Conservation (phyloP, 2,888 invertebrate species). For the Megastigmus dorsalis region DNA sequence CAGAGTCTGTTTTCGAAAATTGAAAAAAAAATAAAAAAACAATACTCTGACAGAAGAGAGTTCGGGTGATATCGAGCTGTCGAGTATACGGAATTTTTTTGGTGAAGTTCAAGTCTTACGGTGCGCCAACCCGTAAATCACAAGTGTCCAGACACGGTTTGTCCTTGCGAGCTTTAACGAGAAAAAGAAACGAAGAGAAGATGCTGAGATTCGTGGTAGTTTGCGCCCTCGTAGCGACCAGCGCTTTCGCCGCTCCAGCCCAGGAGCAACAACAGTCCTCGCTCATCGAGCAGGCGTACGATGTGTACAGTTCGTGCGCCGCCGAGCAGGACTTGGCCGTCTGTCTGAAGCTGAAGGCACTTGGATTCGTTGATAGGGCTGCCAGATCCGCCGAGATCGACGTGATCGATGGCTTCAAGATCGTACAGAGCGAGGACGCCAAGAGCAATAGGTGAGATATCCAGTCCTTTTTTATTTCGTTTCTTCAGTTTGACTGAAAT, state of each 20-base stretch:
- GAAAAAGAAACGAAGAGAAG: slow-evolving; percentile 42
- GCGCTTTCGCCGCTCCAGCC: slow-evolving; percentile 67
- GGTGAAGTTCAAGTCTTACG: slow-evolving; percentile 13
- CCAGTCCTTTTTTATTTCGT: neutral
- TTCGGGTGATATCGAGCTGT: slow-evolving; percentile 2
- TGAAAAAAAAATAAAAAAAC: neutral
- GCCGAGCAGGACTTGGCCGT: slow-evolving; percentile 80
- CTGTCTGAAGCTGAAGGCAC: slow-evolving; percentile 86
- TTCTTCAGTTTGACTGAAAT: too few species aligned
- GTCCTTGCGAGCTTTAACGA: neutral
- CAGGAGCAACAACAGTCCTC: slow-evolving; percentile 64
- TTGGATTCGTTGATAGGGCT: slow-evolving; percentile 84
- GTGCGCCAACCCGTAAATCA: neutral
- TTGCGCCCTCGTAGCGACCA: slow-evolving; percentile 63
- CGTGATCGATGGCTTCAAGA: slow-evolving; percentile 74
- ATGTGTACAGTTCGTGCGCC: slow-evolving; percentile 78
- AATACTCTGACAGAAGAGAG: neutral
- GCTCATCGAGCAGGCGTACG: slow-evolving; percentile 68
- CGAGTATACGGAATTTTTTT: slow-evolving; percentile 1
- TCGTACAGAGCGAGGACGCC: slow-evolving; percentile 75
- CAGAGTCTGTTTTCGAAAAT: neutral
- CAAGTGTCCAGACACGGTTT: slow-evolving; percentile 16
- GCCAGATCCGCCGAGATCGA: slow-evolving; percentile 77
- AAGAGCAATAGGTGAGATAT: slow-evolving; percentile 69
- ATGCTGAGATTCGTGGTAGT: slow-evolving; percentile 70